These are phyloP conservation scores for Acipenser ruthenus DNA, from an alignment of 2,797 vertebrate genomes.

Conservation along the genomic window DNA sequence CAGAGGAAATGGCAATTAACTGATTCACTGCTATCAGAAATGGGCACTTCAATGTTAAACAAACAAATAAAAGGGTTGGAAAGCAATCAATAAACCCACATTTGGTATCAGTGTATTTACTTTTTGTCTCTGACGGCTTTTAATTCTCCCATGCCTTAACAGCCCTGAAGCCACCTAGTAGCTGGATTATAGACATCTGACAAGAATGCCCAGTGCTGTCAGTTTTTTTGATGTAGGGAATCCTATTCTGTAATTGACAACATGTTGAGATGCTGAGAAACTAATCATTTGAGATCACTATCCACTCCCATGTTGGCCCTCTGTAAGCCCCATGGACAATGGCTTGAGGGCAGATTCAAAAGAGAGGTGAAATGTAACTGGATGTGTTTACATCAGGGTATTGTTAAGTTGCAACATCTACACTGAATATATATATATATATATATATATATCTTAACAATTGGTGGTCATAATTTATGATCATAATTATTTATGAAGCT, in stretches of 20 bases:
- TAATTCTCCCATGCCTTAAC: conserved; percentile 33
- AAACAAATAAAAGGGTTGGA: conserved; percentile 38
- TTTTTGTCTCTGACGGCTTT: conserved; percentile 20
- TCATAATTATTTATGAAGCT: no score
- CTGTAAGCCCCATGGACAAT: conserved; percentile 42
- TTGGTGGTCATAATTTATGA: no score
- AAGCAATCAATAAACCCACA: conserved; percentile 45
- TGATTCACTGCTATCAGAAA: no score
- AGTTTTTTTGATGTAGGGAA: conserved; percentile 48
- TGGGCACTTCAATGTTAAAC: conserved; percentile 11
- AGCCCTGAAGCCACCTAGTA: conserved; percentile 45
- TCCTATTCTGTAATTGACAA: conserved; percentile 51
- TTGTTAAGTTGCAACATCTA: conserved; percentile 23
- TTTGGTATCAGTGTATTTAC: conserved; percentile 38
- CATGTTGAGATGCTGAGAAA: conserved; percentile 44
- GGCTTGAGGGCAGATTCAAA: conserved; percentile 34
- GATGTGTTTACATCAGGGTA: conserved; percentile 28
- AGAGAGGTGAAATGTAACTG: conserved; percentile 41
- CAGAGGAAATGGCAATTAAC: no score
- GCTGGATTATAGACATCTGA: conserved; percentile 40
- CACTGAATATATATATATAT: conserved; percentile 9
- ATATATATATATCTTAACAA: no score
- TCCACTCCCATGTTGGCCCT: conserved; percentile 34
- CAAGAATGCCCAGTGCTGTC: conserved; percentile 44
- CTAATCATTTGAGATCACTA: conserved; percentile 53